Base-by-base conservation (phyloP, 1,140 invertebrate species). In the Callitettix versicolor region DNA sequence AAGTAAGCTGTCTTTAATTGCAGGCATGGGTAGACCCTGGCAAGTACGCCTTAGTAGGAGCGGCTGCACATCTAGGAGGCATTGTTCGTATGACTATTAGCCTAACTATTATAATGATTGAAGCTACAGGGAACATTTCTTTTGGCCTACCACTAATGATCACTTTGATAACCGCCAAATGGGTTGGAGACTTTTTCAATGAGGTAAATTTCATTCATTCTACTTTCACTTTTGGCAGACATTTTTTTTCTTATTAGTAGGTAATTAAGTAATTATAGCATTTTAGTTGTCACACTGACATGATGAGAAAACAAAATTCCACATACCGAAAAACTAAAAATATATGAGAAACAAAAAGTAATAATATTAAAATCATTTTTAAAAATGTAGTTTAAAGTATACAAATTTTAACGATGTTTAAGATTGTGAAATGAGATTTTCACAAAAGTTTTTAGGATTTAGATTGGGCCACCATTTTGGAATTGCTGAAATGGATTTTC, bases 61-160 rank as follows among this genome's bases (percentile, higher is more conserved):
- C 95, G 22, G 95, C 95, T 17, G 91, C 91, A 6, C 93, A 97
- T 72, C 73, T 99, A 38, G 95, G 95, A 17, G 96, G 97, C 24
- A 88, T 97, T 15, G 89, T 98, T 2, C 80, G 96, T 58, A 98
- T 98, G 89, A 97, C 94, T 1, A 91, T 98, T 51, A 95, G 91
- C 66, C 76, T 95, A 53, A 91, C 93, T 26, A 91, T 93, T 48
- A 98, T 98, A 65, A 79, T 98, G 41, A 94, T 98, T 65, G 95
- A 98, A 78, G 90, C 92, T 24, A 96, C 92, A 9, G 92, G 95
- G 44, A 91, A 95, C 71, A 94, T 98, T 55, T 82, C 86, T 7
- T 94, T 99, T 68, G 93, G 93, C 58, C 72, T 91, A 34, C 79
- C 88, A 0, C 75, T 92, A 15, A 96, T 98, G 74, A 80, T 97